phyloP scores from a whole-genome alignment of 2,113 vertebrate species.

The Phainopepla nitens region DNA sequence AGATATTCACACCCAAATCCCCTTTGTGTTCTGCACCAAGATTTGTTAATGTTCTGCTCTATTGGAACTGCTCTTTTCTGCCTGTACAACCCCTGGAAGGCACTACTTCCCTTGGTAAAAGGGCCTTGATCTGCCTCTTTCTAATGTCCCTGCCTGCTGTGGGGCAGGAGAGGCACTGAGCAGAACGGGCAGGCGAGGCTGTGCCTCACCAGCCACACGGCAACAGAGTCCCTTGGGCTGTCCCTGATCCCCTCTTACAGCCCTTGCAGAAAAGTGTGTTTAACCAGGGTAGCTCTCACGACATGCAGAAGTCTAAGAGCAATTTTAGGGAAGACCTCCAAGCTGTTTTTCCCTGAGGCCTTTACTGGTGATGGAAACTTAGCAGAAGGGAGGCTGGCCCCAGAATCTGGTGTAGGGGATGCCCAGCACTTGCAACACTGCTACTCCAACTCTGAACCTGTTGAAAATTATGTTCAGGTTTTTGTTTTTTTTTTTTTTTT shows the following conservation, averaged over 20 bases:
- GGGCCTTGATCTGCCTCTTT: neutral
- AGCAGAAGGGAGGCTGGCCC: neutral
- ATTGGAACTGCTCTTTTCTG: neutral
- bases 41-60: neutral
- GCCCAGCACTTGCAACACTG: neutral
- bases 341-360: neutral
- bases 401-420: neutral
- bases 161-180: neutral
- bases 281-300: neutral
- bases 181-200: accelerated
- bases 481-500: accelerated
- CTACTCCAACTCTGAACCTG: neutral
- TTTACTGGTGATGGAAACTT: neutral
- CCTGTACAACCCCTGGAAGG: neutral
- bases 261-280: neutral
- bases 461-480: neutral
- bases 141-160: neutral
- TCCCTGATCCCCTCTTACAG: neutral
- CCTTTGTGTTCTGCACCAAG: accelerated
- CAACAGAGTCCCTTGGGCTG: neutral
- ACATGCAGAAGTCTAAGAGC: neutral
- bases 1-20: neutral
- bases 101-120: neutral
- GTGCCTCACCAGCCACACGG: neutral
- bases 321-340: neutral